Conservation (phyloP, 2,113 vertebrate genomes). For the Caracal caracal region DNA sequence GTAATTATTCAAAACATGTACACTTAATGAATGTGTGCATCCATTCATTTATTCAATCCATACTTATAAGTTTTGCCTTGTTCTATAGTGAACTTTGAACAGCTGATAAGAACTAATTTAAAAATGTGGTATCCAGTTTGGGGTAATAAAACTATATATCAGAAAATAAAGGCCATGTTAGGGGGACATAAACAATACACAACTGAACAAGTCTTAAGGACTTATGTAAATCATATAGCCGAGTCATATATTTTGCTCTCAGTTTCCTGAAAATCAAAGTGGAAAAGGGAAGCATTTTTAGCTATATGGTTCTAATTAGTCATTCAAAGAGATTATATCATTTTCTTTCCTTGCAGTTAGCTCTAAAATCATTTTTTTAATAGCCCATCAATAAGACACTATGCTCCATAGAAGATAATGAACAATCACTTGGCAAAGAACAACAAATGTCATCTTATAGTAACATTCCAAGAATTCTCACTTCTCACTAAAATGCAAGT, state of each 20-base stretch:
- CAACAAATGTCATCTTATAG: neutral
- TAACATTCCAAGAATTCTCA: neutral
- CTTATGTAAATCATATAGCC: neutral
- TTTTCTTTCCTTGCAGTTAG: slow-evolving; percentile 3
- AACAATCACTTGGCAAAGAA: neutral
- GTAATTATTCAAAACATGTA: neutral
- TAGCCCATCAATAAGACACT: neutral
- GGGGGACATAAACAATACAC: neutral
- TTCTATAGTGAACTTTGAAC: neutral
- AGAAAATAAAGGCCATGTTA: neutral
- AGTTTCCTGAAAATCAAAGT: slow-evolving; percentile 6
- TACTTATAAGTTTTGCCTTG: slow-evolving; percentile 2
- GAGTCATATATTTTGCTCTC: neutral
- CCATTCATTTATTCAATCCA: neutral
- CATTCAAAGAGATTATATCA: neutral
- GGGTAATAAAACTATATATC: neutral
- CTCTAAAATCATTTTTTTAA: neutral
- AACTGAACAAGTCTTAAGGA: neutral
- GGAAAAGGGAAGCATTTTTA: slow-evolving; percentile 3
- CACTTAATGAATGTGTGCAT: neutral
- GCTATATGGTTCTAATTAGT: slow-evolving; percentile 1
- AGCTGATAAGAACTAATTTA: neutral
- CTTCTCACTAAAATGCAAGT: slow-evolving; percentile 3
- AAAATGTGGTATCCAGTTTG: neutral
- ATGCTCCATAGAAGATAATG: neutral